These are phyloP conservation scores for Sinocyclocheilus anophthalmus DNA, from an alignment of 2,113 vertebrate genomes.

Conservation along the genomic window DNA sequence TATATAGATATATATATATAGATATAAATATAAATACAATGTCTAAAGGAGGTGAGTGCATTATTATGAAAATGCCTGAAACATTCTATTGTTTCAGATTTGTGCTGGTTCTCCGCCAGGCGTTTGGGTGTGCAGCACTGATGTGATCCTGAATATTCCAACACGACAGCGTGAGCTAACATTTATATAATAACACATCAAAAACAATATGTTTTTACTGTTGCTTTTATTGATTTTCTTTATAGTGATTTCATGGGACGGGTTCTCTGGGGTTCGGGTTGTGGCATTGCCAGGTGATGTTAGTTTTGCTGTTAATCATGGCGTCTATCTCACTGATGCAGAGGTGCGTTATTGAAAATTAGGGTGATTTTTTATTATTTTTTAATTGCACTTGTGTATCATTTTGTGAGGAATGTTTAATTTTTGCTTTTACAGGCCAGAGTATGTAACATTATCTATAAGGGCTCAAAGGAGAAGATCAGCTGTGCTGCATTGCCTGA, in stretches of 20 bases:
- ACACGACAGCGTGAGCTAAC: constrained; percentile 70
- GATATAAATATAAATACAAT: background rate
- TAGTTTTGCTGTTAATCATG: constrained; percentile 84
- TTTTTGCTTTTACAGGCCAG: constrained; percentile 68
- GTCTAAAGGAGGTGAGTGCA: background rate
- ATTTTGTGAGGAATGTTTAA: background rate
- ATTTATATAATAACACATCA: background rate
- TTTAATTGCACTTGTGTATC: background rate
- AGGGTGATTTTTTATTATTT: background rate
- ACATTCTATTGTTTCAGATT: constrained; percentile 73
- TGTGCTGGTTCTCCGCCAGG: constrained; percentile 88
- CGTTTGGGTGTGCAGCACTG: constrained; percentile 94
- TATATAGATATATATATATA: too few relatives aligned
- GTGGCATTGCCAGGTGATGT: constrained; percentile 82
- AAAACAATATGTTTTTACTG: background rate
- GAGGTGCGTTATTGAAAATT: constrained; percentile 71
- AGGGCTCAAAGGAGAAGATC: constrained; percentile 78
- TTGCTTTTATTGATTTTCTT: background rate
- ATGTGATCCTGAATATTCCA: constrained; percentile 86
- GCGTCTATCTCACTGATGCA: constrained; percentile 81
- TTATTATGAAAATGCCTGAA: background rate
- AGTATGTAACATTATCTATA: constrained; percentile 87
- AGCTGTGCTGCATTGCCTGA: constrained; percentile 73
- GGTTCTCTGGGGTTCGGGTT: constrained; percentile 84
- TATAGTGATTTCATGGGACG: constrained; percentile 82